Base-by-base conservation (phyloP, 1,140 invertebrate species). In the Lepidurus arcticus region DNA sequence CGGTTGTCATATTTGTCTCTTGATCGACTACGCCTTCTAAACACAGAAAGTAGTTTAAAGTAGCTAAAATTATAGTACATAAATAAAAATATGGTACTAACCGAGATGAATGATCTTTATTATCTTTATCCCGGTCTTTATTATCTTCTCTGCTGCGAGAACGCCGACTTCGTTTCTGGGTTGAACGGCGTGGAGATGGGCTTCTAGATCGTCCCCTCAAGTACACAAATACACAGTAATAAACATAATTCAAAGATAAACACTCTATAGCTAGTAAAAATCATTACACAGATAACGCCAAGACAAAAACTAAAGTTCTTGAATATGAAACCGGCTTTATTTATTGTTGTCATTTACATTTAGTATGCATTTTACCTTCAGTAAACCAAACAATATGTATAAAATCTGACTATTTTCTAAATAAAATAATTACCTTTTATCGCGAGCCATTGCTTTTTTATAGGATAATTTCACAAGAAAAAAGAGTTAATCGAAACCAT, bases 11-110 rank as follows among this genome's bases (percentile, higher is more conserved):
- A 45, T 47, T 44, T 16, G 21, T 76, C 76, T 76, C 76, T 11
- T 16, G 76, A 76, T n/a, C 76, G 76, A 44, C 42, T 44, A 8
- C 76, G 76, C 7, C 76, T 76, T 8, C 45, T 65, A 65, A 65
- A 16, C 7, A 21, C 21, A 13, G 3, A 65, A n/a, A 13, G 1
- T 13, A 65, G 16, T n/a, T 9, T 4, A 13, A 21, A 7, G 6
- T 21, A 13, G 21, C 21, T 7, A 11, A 16, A 13, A 65, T 1
- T 3, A 65, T 3, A n/a, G 21, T 7, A 16, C n/a, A 47, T 47
- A 2, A 10, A 1, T 47, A 13, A 65, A 65, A 65, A 65, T 65
- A 65, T 34, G 34, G 34, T 34, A 65, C 7, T 65, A 13, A 65
- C 53, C 53, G 16, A 9, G 53, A 65, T 4, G 53, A 16, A 65